A percentile compares a stretch with the other conserved stretches of the same genome.
Evolutionary conservation across 2,888 invertebrate species (phyloP).

Genomic region (Tipula lateralis): DNA sequence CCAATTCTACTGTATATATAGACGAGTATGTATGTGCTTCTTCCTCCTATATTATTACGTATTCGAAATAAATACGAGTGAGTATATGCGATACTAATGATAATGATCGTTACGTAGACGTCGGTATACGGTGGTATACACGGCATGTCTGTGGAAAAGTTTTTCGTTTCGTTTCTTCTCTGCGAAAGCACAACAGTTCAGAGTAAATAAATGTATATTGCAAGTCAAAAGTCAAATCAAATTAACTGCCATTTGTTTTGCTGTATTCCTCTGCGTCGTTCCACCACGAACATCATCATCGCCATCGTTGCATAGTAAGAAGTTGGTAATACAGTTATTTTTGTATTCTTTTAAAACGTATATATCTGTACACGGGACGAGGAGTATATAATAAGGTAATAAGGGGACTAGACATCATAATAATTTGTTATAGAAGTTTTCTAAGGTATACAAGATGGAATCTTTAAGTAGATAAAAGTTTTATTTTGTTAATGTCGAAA

Average conservation of each 20-base stretch:
- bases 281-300: not conserved
- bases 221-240: conserved; percentile 11
- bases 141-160: not conserved
- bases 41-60: not conserved
- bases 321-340: not conserved
- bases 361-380: no score
- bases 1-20: not conserved
- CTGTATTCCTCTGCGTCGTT: not conserved
- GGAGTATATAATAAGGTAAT: not conserved
- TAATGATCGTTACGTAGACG: not conserved
- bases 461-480: not conserved
- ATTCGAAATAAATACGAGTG: not conserved
- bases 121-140: not conserved
- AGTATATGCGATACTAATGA: not conserved
- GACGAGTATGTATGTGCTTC: not conserved
- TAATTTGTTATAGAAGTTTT: conserved; percentile 4
- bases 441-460: not conserved
- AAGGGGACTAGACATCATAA: conserved; percentile 24
- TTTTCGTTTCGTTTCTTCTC: not conserved
- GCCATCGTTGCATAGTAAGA: not conserved
- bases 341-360: not conserved
- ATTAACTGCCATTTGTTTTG: conserved; percentile 5
- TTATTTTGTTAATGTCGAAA: not conserved
- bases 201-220: not conserved
- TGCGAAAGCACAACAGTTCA: not conserved